Conservation (phyloP, 2,797 vertebrate species). For the Peromyscus attwateri region DNA sequence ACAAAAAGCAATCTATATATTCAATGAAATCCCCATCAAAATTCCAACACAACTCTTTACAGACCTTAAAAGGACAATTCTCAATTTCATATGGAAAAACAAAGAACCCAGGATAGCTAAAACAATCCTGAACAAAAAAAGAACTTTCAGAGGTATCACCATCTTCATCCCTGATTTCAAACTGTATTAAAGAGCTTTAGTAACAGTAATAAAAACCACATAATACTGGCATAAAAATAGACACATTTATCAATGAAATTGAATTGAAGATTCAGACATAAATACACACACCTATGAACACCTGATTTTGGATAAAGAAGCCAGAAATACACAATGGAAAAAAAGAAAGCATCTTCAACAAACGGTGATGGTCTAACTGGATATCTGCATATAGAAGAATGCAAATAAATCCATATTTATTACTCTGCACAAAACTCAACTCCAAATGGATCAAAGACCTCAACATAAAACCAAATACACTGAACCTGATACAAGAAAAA, state of each 20-base stretch:
- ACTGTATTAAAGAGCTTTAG: neutral
- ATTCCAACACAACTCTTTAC: no score
- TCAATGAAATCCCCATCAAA: no score
- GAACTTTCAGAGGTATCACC: neutral
- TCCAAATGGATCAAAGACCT: neutral
- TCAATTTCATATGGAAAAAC: neutral
- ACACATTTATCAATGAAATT: neutral
- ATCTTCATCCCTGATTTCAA: neutral
- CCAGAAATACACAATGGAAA: neutral
- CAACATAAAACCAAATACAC: neutral
- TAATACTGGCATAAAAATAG: neutral
- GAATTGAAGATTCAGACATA: neutral
- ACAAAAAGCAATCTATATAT: no score
- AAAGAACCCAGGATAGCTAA: neutral
- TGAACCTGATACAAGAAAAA: neutral
- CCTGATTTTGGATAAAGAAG: neutral
- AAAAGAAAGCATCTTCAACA: neutral
- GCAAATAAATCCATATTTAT: neutral
- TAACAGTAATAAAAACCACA: neutral
- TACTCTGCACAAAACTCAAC: neutral
- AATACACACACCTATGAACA: neutral
- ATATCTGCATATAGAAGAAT: neutral
- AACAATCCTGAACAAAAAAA: neutral
- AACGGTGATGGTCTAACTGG: neutral
- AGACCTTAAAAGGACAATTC: neutral